phyloP scores from a whole-genome alignment of 2,888 invertebrate species.

The Octodonta nipae region DNA sequence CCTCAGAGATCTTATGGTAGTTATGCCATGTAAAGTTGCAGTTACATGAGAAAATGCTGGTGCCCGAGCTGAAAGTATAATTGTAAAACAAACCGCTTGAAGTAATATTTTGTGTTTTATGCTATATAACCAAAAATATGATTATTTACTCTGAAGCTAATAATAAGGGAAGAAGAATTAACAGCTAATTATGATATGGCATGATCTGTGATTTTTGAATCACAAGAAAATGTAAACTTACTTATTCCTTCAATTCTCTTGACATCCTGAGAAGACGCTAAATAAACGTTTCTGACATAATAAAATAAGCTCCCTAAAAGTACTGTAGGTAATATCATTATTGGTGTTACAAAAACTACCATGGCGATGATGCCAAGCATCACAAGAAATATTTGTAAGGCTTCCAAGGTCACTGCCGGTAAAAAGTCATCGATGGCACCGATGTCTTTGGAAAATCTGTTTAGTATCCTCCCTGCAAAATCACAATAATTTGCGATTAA shows the following conservation, averaged over 20 bases:
- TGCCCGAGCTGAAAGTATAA: slow-evolving; percentile 50
- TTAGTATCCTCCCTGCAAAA: slow-evolving; percentile 55
- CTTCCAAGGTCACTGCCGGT: slow-evolving; percentile 50
- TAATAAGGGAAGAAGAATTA: not conserved
- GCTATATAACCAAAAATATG: not conserved
- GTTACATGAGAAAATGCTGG: slow-evolving; percentile 85
- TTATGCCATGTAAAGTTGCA: slow-evolving; percentile 73
- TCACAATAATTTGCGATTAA: too few relatives aligned
- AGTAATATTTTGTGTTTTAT: not conserved
- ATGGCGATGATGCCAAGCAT: slow-evolving; percentile 45
- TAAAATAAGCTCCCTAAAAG: slow-evolving; percentile 51
- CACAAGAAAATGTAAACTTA: slow-evolving; percentile 14
- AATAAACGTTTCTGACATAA: slow-evolving; percentile 49
- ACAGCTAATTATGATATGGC: not conserved
- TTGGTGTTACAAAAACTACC: slow-evolving; percentile 57
- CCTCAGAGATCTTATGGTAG: slow-evolving; percentile 70
- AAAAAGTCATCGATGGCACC: slow-evolving; percentile 62
- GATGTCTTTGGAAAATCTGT: slow-evolving; percentile 75
- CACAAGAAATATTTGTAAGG: slow-evolving; percentile 52
- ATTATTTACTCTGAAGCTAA: not conserved
- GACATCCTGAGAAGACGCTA: slow-evolving; percentile 56
- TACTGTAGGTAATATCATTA: slow-evolving; percentile 49
- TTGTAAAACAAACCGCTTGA: not conserved
- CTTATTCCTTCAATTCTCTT: slow-evolving; percentile 48
- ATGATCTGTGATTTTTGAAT: too few relatives aligned